phyloP scores from a whole-genome alignment of 2,888 invertebrate genomes.

The Polymixis lichenea region DNA sequence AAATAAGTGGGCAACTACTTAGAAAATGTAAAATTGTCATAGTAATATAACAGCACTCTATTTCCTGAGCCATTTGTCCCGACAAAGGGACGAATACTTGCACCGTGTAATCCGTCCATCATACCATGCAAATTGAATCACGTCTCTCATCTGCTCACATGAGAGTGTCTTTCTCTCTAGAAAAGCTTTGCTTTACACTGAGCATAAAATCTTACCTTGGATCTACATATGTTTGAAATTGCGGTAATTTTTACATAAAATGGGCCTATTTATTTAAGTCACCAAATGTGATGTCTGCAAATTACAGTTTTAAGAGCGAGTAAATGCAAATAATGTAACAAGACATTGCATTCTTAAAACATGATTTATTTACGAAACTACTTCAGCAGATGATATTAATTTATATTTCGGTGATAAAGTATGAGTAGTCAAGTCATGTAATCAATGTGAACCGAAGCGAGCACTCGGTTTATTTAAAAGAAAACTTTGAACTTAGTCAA shows the following conservation, averaged over 20 bases:
- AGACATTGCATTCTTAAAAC: neutral
- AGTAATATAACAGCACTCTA: constrained; percentile 65
- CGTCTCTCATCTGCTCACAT: constrained; percentile 85
- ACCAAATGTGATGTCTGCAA: constrained; percentile 19
- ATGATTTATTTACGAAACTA: constrained; percentile 17
- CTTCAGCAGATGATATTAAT: neutral
- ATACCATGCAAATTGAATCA: constrained; percentile 88
- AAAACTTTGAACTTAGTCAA: constrained; percentile 20
- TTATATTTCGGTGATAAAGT: constrained; percentile 8
- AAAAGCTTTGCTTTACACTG: constrained; percentile 69
- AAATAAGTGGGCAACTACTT: constrained; percentile 41
- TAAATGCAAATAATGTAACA: constrained; percentile 4
- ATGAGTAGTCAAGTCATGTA: constrained; percentile 7
- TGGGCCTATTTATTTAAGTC: constrained; percentile 47
- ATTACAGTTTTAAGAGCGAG: constrained; percentile 12
- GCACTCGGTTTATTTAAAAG: constrained; percentile 7
- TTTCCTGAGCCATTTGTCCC: constrained; percentile 69
- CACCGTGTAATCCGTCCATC: constrained; percentile 86
- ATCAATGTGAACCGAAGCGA: constrained; percentile 25
- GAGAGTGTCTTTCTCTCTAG: constrained; percentile 76
- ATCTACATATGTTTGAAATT: constrained; percentile 54
- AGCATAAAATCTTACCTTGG: constrained; percentile 61
- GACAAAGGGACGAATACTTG: constrained; percentile 74
- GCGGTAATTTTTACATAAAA: constrained; percentile 53
- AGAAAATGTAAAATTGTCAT: constrained; percentile 65